Evolutionary conservation across 2,113 vertebrate genomes (phyloP), one percentile per base, ranked within the genome.

Genomic region (Anhinga rufa): DNA sequence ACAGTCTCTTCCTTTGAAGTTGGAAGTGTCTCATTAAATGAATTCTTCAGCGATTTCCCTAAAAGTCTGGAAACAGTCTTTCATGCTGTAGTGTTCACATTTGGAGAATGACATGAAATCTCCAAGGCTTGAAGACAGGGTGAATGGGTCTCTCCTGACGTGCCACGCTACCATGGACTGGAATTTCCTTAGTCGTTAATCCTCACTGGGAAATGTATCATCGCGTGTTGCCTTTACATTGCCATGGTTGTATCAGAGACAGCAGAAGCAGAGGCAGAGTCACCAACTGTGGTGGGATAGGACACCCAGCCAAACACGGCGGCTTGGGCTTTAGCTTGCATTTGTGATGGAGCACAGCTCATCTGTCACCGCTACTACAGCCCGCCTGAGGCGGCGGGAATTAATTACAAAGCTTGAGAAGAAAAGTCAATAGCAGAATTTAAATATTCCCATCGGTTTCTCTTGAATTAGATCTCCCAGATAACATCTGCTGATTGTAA

Each of bases 141-240:
- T 0, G 0, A 49, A 21, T 1, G 13, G 26, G 14, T 57, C 58
- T 16, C 15, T 66, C 42, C 55, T 40, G 18, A 40, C 0, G 0
- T 31, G 26, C 48, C 5, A 1, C 3, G 0, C 12, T 74, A 9
- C 38, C 29, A 3, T 3, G 32, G 42, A 17, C 34, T 64, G 49
- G 26, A 71, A 26, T 74, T 54, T 21, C 55, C 46, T 80, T 7
- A 4, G 10, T 20, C 5, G 9, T 68, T 66, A 18, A 42, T 15
- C 8, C 9, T 64, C 21, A 1, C 0, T 14, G 44, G n/a, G 57
- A 51, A 85, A 44, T 0, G 0, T 17, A 9, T 24, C 48, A 6
- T 34, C 6, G 0, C 1, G 61, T 14, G 22, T 46, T 66, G 38
- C n/a, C 29, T 48, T 34, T 34, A 10, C 17, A 9, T 24, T 25